Evolutionary conservation across 2,888 invertebrate genomes (phyloP).

Genomic region (Hedya salicella): DNA sequence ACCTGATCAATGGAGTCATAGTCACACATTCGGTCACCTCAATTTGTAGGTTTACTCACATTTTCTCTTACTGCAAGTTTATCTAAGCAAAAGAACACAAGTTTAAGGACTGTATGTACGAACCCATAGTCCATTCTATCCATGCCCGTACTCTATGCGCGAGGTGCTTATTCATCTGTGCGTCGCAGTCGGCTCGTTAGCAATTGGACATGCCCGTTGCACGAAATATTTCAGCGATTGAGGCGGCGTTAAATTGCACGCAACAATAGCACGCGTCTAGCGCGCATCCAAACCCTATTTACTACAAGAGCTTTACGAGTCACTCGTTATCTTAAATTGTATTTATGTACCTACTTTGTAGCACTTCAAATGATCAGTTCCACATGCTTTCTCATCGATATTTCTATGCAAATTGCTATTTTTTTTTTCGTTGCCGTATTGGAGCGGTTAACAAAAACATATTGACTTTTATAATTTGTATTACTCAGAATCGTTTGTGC

Average conservation of each 20-base stretch:
- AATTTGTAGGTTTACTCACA: no score
- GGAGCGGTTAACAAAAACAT: no score
- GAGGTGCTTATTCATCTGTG: slow-evolving; percentile 83
- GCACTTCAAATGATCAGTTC: slow-evolving; percentile 49
- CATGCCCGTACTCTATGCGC: slow-evolving; percentile 70
- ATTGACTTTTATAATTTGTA: no score
- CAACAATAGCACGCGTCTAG: slow-evolving; percentile 77
- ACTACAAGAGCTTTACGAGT: slow-evolving; percentile 78
- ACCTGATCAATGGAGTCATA: no score
- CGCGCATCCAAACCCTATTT: slow-evolving; percentile 66
- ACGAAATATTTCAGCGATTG: slow-evolving; percentile 85
- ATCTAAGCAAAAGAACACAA: no score
- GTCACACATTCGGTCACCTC: no score
- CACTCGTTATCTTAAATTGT: slow-evolving; percentile 78
- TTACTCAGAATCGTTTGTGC: no score
- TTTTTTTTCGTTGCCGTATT: no score
- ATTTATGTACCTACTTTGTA: slow-evolving; percentile 61
- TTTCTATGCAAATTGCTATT: slow-evolving; percentile 4
- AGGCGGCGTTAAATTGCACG: slow-evolving; percentile 82
- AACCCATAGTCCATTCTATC: slow-evolving; percentile 47
- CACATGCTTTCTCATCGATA: slow-evolving; percentile 32
- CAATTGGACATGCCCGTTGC: slow-evolving; percentile 84
- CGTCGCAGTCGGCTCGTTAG: slow-evolving; percentile 83
- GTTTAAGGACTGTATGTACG: no score
- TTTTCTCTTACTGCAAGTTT: no score